These are phyloP conservation scores for Hippocampus barbouri DNA, from an alignment of 2,113 vertebrate species.

Conservation along the genomic window DNA sequence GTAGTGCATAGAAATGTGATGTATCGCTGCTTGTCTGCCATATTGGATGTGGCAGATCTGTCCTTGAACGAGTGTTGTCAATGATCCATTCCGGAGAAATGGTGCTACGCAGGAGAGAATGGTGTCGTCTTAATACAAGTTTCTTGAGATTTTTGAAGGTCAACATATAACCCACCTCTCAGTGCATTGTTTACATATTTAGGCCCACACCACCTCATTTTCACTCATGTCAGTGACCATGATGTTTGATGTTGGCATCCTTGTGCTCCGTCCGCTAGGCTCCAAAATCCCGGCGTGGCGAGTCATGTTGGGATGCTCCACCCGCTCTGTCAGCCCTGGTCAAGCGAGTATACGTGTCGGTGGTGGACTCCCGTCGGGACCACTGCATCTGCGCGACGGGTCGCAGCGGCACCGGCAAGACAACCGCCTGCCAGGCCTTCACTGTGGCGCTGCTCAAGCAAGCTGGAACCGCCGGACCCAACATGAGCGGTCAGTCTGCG, in stretches of 20 bases:
- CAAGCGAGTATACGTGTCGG: slow-evolving; percentile 76
- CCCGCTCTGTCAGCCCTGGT: slow-evolving; percentile 76
- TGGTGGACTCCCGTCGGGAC: slow-evolving; percentile 78
- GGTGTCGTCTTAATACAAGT: too few species aligned
- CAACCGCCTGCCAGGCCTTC: slow-evolving; percentile 72
- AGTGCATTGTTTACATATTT: too few species aligned
- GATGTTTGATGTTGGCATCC: background rate
- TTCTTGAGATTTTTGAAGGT: too few species aligned
- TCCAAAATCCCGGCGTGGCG: slow-evolving; percentile 53
- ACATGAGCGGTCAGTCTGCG: slow-evolving; percentile 69
- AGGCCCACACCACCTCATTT: background rate
- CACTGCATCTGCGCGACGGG: slow-evolving; percentile 85
- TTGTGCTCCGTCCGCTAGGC: slow-evolving; percentile 34
- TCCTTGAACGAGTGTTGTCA: too few species aligned
- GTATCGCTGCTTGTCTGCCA: too few species aligned
- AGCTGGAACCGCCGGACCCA: slow-evolving; percentile 73
- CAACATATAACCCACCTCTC: too few species aligned
- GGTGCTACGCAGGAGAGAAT: too few species aligned
- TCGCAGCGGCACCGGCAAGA: slow-evolving; percentile 83
- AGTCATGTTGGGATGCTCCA: slow-evolving; percentile 62
- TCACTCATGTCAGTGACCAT: background rate
- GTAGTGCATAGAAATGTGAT: too few species aligned
- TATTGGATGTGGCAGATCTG: too few species aligned
- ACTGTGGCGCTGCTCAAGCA: slow-evolving; percentile 77
- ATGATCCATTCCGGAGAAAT: too few species aligned